Evolutionary conservation across 2,888 invertebrate species (phyloP), one percentile per base, ranked within the genome.

Genomic region (Amiota mariae): DNA sequence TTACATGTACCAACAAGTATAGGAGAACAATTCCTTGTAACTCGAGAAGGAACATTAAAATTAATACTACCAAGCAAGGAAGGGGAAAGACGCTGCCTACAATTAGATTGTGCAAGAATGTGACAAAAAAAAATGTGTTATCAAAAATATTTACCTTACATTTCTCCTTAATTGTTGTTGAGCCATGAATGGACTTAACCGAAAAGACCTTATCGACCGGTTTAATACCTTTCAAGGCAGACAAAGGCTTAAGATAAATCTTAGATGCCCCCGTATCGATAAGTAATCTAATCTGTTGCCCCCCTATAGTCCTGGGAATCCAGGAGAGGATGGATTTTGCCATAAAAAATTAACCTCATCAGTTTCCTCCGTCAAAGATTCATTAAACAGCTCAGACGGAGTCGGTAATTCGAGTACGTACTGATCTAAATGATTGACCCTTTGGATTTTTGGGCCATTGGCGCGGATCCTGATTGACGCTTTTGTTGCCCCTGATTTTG

Each of bases 211-310:
- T 67, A 18, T 63, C 48, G 9, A 75, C 24, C 18, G 11, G 54
- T 63, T 51, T 63, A n/a, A 72, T 49, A 46, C 51, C 67, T 67
- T 72, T 71, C 12, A 76, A 51, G 13, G 46, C 47, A 8, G 13
- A 18, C 9, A 74, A 36, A 36, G 24, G 49, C 13, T 64, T 73
- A 12, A 76, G 59, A 18, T 71, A 72, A n/a, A 68, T 76, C 36
- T 61, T 73, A 20, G 71, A 56, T 24, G 71, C 70, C 18, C 66
- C 75, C 49, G 74, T 76, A 20, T 76, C 73, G 10, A 72, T 71
- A 18, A 76, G 51, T 12, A 73, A 46, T 18, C 63, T 71, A 51
- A 72, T 48, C 54, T 56, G 18, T 36, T 24, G 18, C 18, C 70
- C 71, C 13, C n/a, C 71, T 13, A 73, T 11, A 48, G 18, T 71